Base-by-base conservation (phyloP, 2,888 invertebrate species). In the Archips xylosteana region DNA sequence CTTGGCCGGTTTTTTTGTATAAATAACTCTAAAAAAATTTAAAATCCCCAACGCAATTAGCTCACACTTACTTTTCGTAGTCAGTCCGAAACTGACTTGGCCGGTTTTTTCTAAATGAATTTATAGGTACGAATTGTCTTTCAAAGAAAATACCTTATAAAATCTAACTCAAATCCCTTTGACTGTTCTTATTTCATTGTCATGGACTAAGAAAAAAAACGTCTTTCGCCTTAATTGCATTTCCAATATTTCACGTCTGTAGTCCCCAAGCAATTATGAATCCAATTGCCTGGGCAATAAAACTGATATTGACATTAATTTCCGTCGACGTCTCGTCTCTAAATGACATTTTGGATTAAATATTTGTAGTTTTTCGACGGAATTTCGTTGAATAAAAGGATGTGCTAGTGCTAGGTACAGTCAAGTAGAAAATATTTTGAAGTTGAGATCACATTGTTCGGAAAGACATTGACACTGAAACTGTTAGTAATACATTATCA, bases 201-300 rank as follows among this genome's bases (percentile, higher is more conserved):
- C 23, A 12, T 10, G 54, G 32, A 32, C 9, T 3, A 32, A 15
- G 71, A 45, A 61, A 62, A 32, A 45, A 59, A 65, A 51, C 10
- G 9, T 45, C 34, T 47, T 32, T 13, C 47, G 2, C 6, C 47
- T 63, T 47, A 63, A 63, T 63, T 47, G 63, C 34, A 47, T 63
- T 63, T 47, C 47, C 63, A 63, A 47, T 47, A 47, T 57, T 32
- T 32, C 45, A 36, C 34, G n/a, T 63, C 32, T 32, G 23, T 13
- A 13, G 34, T 63, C 63, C 63, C 63, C 63, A 47, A 2, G 15
- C 63, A 63, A 63, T 63, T 65, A 65, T 54, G 51, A 65, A 36
- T 63, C 63, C 34, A 32, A 47, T 47, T 47, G 45, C 13, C 47
- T 12, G 1, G 10, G 63, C 63, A 63, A 63, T 63, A 47, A 63